Percentiles rank a stretch among this genome's conserved stretches.
Evolutionary conservation across 2,797 vertebrate species (phyloP).

Genomic region (Morelia viridis): DNA sequence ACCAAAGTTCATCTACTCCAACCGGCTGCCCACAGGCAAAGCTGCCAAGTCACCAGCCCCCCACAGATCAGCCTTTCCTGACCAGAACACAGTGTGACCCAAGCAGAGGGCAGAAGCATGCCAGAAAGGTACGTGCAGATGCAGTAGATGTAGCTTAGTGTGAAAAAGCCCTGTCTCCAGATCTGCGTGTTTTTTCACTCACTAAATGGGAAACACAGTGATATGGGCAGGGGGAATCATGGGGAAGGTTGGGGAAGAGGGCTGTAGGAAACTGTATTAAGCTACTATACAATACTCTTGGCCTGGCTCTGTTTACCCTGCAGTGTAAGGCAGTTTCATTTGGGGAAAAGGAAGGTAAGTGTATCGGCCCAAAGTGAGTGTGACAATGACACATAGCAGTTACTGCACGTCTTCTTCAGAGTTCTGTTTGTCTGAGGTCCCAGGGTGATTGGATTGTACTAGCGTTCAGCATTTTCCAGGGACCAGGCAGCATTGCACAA

Average conservation of each 20-base stretch:
- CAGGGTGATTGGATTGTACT: not conserved
- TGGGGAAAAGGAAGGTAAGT: not conserved
- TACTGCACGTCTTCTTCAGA: too few species aligned
- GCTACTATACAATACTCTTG: not conserved
- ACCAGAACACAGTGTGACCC: constrained; percentile 23
- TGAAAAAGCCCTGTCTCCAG: not conserved
- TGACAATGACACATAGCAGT: not conserved
- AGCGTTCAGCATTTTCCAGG: not conserved
- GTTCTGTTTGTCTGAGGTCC: too few species aligned
- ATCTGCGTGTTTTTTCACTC: not conserved
- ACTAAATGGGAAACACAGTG: not conserved
- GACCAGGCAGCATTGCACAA: not conserved
- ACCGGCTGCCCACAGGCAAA: constrained; percentile 19
- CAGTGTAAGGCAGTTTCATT: not conserved
- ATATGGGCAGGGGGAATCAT: not conserved
- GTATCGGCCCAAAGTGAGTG: not conserved
- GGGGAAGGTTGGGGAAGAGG: not conserved
- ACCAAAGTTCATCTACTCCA: constrained; percentile 37
- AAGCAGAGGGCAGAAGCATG: constrained; percentile 32
- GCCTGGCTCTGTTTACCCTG: not conserved
- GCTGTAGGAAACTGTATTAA: not conserved
- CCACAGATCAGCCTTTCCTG: constrained; percentile 28
- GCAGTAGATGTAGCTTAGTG: not conserved
- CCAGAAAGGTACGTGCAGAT: constrained; percentile 30
- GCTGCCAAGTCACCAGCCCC: constrained; percentile 22